These are phyloP conservation scores for Drosophila niveifrons DNA, from an alignment of 2,888 invertebrate genomes.

Conservation along the genomic window DNA sequence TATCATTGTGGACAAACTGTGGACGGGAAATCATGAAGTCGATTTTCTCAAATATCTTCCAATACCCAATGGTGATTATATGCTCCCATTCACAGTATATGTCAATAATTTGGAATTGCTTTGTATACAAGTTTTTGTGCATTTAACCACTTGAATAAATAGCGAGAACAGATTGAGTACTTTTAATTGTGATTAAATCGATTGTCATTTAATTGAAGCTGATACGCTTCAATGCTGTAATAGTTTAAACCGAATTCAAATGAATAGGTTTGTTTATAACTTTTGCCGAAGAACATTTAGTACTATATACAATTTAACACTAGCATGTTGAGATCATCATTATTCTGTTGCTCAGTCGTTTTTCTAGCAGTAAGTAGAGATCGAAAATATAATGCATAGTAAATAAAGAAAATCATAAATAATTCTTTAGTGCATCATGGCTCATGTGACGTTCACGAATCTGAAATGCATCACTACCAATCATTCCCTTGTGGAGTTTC, in stretches of 20 bases:
- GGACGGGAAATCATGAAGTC: conserved; percentile 11
- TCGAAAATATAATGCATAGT: background rate
- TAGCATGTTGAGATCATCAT: background rate
- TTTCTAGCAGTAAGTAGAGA: conserved; percentile 1
- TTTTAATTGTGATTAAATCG: background rate
- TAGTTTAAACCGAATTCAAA: background rate
- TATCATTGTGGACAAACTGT: conserved; percentile 7
- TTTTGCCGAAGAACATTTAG: background rate
- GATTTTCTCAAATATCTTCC: conserved; percentile 6
- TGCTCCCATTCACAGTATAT: background rate
- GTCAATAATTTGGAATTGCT: background rate
- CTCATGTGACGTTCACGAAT: conserved; percentile 49
- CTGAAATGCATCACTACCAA: conserved; percentile 18
- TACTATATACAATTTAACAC: background rate
- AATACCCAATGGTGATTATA: conserved; percentile 1
- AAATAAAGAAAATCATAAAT: no score
- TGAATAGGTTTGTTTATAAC: no score
- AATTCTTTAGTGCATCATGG: conserved; percentile 13
- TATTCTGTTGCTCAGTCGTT: background rate
- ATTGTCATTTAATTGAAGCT: no score
- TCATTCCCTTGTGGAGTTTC: background rate
- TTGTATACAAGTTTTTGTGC: background rate
- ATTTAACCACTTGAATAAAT: background rate
- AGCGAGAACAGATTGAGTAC: background rate
- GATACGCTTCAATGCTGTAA: background rate